These are phyloP conservation scores for Mola mola DNA, from an alignment of 2,113 vertebrate species.

Conservation along the genomic window DNA sequence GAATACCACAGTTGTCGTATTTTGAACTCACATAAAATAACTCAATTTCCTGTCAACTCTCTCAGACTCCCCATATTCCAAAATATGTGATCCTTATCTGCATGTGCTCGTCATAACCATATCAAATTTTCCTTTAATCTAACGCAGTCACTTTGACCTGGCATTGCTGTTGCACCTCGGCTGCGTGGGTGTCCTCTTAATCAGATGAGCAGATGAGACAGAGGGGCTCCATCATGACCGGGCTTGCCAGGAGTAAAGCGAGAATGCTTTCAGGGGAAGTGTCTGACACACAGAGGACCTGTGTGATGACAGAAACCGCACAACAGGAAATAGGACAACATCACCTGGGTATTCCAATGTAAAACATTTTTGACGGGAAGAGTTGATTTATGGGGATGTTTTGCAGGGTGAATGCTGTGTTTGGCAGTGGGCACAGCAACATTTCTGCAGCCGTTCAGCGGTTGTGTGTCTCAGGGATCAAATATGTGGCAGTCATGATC, in stretches of 20 bases:
- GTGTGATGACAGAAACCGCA: conserved; percentile 39
- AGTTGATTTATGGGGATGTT: neutral
- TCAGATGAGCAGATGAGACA: conserved; percentile 14
- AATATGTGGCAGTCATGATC: too few relatives aligned
- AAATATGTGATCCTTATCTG: conserved; percentile 8
- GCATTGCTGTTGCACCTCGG: conserved; percentile 3
- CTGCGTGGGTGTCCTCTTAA: conserved; percentile 50
- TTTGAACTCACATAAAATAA: neutral
- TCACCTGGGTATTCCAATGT: conserved; percentile 3
- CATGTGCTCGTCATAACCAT: conserved; percentile 13
- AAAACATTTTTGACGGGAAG: conserved; percentile 21
- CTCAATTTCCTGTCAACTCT: neutral
- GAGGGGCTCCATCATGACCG: conserved; percentile 53
- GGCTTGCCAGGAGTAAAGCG: conserved; percentile 58
- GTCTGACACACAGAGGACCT: conserved; percentile 49
- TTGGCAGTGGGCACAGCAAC: neutral
- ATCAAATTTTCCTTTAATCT: conserved; percentile 16
- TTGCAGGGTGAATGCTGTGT: neutral
- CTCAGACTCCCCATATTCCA: neutral
- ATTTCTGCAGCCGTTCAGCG: neutral
- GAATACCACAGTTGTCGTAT: neutral
- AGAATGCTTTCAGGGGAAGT: conserved; percentile 43
- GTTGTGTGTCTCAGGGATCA: too few relatives aligned
- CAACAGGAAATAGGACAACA: conserved; percentile 30
- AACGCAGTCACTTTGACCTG: conserved; percentile 12